Evolutionary conservation across 1,140 invertebrate genomes (phyloP), one percentile per base, ranked within the genome.

Genomic region (Neomicropteryx cornuta): DNA sequence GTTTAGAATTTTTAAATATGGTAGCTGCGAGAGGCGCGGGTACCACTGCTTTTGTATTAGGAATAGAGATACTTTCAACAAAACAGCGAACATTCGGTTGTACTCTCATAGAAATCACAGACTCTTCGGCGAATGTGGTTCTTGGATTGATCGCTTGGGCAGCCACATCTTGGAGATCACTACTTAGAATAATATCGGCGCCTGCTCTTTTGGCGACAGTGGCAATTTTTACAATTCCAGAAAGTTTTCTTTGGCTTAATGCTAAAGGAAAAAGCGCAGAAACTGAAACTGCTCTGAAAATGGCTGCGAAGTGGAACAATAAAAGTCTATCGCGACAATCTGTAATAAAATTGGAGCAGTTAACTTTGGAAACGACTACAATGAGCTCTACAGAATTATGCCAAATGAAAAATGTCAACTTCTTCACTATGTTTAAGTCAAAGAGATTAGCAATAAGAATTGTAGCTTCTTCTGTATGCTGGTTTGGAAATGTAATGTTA

Each of bases 11-110:
- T 42, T 50, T 76, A 34, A 74, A 76, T 44, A 63, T 68, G 4
- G 50, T 58, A 18, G 62, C 70, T 19, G 66, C 64, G 14, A 60
- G 72, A n/a, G 71, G 72, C 2, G 62, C 73, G 24, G 77, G 74
- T 43, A 65, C 69, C 29, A 59, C 66, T 6, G 64, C 57, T 39
- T 72, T 69, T 42, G 46, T 62, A n/a, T 48, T 62, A 3, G 81
- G 76, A 20, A 68, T 84, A 43, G 83, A 86, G 54, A 66, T 81
- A 46, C 74, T 81, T 0, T 76, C 74, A 3, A 72, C 76, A 6
- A 63, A 68, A 33, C 72, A 75, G 38, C 60, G 83, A 36, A 76
- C 79, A 2, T 54, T 81, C 10, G 76, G 71, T 36, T 76, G 77
- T 18, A 72, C 77, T 3, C 51, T 79, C 1, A 71, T 79, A 3